Evolutionary conservation across 1,140 invertebrate genomes (phyloP).

Genomic region (Drosophila dunni): DNA sequence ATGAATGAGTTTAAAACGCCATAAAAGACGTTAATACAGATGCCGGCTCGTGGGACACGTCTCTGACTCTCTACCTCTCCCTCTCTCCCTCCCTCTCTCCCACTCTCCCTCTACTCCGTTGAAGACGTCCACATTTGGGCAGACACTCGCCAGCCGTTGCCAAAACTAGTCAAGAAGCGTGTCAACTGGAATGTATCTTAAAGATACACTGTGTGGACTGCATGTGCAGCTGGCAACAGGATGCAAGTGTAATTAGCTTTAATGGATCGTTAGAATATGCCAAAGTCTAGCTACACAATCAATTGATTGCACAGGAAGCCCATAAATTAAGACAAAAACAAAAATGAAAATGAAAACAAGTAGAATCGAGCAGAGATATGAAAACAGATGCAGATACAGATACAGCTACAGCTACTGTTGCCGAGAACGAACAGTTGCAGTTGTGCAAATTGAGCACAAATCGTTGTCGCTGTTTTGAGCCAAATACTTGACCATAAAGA

Average conservation of each 20-base stretch:
- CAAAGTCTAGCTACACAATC: conserved; percentile 12
- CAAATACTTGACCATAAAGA: conserved; percentile 1
- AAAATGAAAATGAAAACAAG: too few species aligned
- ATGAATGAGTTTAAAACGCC: conserved; percentile 57
- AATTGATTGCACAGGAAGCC: conserved; percentile 70
- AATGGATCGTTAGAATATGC: conserved; percentile 47
- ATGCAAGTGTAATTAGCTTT: conserved; percentile 32
- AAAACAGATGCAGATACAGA: conserved; percentile 11
- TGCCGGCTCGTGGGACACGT: conserved; percentile 43
- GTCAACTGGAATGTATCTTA: conserved; percentile 22
- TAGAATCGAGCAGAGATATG: background rate
- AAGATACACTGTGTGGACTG: conserved; percentile 11
- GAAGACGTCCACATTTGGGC: conserved; percentile 45
- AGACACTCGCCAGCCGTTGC: conserved; percentile 17
- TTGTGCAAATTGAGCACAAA: conserved; percentile 23
- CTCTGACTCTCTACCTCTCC: background rate
- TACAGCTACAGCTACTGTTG: conserved; percentile 14
- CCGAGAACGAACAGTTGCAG: conserved; percentile 16
- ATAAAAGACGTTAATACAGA: conserved; percentile 46
- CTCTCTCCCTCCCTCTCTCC: background rate
- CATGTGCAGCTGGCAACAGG: conserved; percentile 6
- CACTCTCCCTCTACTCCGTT: background rate
- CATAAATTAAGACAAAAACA: conserved; percentile 57
- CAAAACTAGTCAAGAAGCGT: conserved; percentile 59
- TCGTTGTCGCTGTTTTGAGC: background rate